phyloP scores from a whole-genome alignment of 2,797 vertebrate genomes.

The Bradypus variegatus region DNA sequence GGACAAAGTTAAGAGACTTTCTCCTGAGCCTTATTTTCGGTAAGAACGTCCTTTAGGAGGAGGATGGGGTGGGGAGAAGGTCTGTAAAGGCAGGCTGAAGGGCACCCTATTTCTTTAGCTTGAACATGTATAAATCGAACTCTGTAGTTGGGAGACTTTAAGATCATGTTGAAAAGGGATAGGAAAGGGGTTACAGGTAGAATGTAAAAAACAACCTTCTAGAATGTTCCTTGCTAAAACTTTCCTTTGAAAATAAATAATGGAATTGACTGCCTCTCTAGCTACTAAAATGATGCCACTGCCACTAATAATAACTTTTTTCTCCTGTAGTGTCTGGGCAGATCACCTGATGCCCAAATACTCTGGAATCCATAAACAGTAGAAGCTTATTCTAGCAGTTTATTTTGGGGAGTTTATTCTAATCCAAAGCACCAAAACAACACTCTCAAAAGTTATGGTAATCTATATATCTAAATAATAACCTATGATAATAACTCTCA shows the following conservation, averaged over 20 bases:
- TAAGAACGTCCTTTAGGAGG: not conserved
- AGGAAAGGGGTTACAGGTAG: not conserved
- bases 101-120: not conserved
- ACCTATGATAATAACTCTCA: not conserved
- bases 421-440: not conserved
- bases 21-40: conserved; percentile 47
- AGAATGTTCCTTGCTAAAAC: not conserved
- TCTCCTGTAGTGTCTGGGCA: conserved; percentile 5
- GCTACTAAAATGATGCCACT: not conserved
- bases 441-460: not conserved
- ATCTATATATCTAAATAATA: not conserved
- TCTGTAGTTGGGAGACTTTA: not conserved
- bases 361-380: not conserved
- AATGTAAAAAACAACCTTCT: not conserved
- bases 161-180: not conserved
- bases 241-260: conserved; percentile 22
- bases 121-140: not conserved
- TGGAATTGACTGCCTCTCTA: not conserved
- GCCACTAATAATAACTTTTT: not conserved
- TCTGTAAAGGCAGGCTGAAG: not conserved
- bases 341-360: not conserved
- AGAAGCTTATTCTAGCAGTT: not conserved
- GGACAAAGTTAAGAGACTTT: conserved; percentile 56
- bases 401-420: not conserved
- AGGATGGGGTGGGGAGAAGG: not conserved